phyloP scores from a whole-genome alignment of 2,888 invertebrate species.

The Terebella lapidaria region DNA sequence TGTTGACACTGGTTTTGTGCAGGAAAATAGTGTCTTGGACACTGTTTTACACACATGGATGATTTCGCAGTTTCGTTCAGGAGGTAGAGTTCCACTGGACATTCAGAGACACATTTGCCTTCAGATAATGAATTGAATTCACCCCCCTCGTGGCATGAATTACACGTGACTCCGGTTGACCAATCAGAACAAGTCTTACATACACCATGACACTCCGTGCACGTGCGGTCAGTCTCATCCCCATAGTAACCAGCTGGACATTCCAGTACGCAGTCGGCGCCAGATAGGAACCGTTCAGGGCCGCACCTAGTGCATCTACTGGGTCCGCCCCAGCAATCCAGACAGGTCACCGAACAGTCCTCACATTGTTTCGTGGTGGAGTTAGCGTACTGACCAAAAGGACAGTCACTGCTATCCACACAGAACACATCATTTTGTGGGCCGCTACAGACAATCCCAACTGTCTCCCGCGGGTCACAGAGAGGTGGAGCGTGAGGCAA shows the following conservation, averaged over 20 bases:
- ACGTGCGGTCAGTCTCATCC: not conserved
- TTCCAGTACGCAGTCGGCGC: not conserved
- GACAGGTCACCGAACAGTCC: not conserved
- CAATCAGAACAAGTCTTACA: not conserved
- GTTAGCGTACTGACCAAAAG: conserved; percentile 1
- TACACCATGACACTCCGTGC: not conserved
- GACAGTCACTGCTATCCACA: not conserved
- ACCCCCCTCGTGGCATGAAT: not conserved
- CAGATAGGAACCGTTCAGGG: not conserved
- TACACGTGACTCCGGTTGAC: not conserved
- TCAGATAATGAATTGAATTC: not conserved
- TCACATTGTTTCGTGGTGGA: not conserved
- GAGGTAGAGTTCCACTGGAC: too few relatives aligned
- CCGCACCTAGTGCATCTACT: not conserved
- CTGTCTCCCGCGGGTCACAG: not conserved
- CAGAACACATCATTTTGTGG: not conserved
- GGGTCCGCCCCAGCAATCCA: not conserved
- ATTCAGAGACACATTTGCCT: not conserved
- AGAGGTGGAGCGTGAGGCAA: not conserved
- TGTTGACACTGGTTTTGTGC: not conserved
- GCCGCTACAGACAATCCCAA: not conserved
- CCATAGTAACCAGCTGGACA: conserved; percentile 1
- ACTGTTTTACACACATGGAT: too few relatives aligned
- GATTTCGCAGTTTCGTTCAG: too few relatives aligned
- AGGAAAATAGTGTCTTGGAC: not conserved